phyloP scores from a whole-genome alignment of 2,113 vertebrate genomes.

The Gorsachius goisagi region DNA sequence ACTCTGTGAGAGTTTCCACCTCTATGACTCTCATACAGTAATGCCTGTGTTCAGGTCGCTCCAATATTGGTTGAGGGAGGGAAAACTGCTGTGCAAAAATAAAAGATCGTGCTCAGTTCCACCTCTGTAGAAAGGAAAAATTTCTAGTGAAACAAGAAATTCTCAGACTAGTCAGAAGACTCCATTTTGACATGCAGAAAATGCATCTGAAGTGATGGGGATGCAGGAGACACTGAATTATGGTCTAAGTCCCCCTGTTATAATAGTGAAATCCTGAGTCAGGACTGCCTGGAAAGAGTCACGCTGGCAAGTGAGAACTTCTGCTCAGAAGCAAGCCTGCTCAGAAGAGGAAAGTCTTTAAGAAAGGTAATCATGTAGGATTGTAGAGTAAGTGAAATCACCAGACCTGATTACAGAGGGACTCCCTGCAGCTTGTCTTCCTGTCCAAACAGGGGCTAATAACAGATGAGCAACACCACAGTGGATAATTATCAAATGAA shows the following conservation, averaged over 20 bases:
- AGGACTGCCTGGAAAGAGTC: not conserved
- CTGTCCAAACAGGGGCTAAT: not conserved
- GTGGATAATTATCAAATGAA: conserved; percentile 22
- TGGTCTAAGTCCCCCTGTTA: accelerated
- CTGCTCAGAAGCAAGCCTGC: not conserved
- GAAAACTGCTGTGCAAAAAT: not conserved
- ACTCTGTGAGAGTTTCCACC: not conserved
- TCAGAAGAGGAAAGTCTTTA: not conserved
- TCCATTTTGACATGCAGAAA: not conserved
- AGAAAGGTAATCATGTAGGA: not conserved
- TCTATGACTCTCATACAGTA: not conserved
- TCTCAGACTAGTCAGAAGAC: too few species aligned
- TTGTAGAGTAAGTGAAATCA: not conserved
- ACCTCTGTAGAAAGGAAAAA: not conserved
- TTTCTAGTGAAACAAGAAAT: not conserved
- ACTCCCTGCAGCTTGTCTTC: not conserved
- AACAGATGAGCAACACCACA: not conserved
- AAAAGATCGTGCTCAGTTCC: not conserved
- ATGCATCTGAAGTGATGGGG: not conserved
- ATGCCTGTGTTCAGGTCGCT: not conserved
- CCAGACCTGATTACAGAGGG: not conserved
- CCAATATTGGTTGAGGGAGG: not conserved
- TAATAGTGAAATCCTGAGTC: not conserved
- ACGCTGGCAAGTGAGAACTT: not conserved
- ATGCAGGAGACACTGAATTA: not conserved